Conservation (phyloP, 2,113 vertebrate genomes). For the Carassius gibelio region DNA sequence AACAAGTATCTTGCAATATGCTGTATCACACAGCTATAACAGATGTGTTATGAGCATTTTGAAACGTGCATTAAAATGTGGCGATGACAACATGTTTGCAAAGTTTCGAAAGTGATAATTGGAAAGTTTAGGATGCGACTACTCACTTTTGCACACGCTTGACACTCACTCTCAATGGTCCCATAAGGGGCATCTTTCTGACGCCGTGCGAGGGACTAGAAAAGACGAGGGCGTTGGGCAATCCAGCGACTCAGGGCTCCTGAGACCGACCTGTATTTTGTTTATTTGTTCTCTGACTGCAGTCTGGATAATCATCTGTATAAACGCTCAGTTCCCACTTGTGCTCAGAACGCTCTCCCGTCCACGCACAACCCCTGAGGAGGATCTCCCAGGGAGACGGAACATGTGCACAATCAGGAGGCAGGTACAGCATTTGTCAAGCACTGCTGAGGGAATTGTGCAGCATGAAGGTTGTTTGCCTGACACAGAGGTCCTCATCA, state of each 20-base stretch:
- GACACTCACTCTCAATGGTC: not conserved
- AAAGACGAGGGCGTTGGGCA: constrained; percentile 48
- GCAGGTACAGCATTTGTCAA: constrained; percentile 69
- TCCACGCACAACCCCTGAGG: constrained; percentile 55
- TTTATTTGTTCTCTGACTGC: constrained; percentile 72
- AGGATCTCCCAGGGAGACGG: constrained; percentile 50
- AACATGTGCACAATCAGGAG: constrained; percentile 45
- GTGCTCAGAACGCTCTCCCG: constrained; percentile 54
- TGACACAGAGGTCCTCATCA: constrained; percentile 57
- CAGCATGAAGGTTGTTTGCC: constrained; percentile 52
- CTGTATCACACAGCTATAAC: not conserved
- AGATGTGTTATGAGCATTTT: constrained; percentile 30
- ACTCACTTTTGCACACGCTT: not conserved
- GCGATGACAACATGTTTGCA: not conserved
- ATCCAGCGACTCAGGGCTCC: constrained; percentile 57
- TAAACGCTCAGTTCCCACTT: constrained; percentile 55
- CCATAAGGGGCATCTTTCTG: not conserved
- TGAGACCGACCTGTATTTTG: constrained; percentile 63
- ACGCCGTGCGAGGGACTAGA: not conserved
- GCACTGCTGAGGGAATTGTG: constrained; percentile 57
- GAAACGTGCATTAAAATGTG: not conserved
- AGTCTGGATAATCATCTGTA: constrained; percentile 70
- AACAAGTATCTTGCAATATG: not conserved
- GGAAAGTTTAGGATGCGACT: constrained; percentile 15
- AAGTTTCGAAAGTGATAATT: not conserved